Evolutionary conservation across 2,797 vertebrate species (phyloP).

Genomic region (Podarcis lilfordi): DNA sequence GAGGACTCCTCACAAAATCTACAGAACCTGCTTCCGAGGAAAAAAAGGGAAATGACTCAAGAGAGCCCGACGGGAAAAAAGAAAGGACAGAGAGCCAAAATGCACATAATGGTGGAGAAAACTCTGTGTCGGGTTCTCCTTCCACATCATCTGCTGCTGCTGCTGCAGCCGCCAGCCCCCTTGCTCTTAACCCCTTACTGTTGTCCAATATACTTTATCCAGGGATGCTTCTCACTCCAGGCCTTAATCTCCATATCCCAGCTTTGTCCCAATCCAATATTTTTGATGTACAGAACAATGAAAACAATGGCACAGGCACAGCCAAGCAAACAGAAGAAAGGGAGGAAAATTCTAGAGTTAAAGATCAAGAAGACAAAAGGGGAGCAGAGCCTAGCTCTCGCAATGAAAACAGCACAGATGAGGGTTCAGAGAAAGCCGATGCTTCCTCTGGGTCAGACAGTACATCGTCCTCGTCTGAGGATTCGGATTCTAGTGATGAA

Average conservation of each 20-base stretch:
- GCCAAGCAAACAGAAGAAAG: conserved; percentile 79
- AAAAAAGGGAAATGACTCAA: conserved; percentile 82
- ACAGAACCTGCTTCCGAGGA: conserved; percentile 82
- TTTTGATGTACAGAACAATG: conserved; percentile 87
- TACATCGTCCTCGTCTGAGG: conserved; percentile 88
- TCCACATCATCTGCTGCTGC: conserved; percentile 82
- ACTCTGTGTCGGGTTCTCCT: conserved; percentile 79
- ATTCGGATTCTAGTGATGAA: conserved; percentile 95
- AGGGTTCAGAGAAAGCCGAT: conserved; percentile 92
- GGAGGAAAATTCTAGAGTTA: conserved; percentile 75
- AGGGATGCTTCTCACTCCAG: conserved; percentile 99
- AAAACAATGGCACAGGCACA: conserved; percentile 83
- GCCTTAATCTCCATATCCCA: conserved; percentile 98
- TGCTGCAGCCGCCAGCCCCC: conserved; percentile 84
- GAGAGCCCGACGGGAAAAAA: conserved; percentile 85
- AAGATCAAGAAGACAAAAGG: conserved; percentile 81
- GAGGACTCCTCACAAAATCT: conserved; percentile 85
- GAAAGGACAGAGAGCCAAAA: conserved; percentile 94
- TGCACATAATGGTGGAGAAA: conserved; percentile 77
- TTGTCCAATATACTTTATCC: conserved; percentile 98
- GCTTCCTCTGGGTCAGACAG: conserved; percentile 93
- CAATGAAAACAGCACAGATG: conserved; percentile 94
- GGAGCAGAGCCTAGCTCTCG: conserved; percentile 87
- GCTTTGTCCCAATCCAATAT: conserved; percentile 82
- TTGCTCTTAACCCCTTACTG: conserved; percentile 96